Evolutionary conservation across 2,113 vertebrate species (phyloP).

Genomic region (Pantherophis guttatus): DNA sequence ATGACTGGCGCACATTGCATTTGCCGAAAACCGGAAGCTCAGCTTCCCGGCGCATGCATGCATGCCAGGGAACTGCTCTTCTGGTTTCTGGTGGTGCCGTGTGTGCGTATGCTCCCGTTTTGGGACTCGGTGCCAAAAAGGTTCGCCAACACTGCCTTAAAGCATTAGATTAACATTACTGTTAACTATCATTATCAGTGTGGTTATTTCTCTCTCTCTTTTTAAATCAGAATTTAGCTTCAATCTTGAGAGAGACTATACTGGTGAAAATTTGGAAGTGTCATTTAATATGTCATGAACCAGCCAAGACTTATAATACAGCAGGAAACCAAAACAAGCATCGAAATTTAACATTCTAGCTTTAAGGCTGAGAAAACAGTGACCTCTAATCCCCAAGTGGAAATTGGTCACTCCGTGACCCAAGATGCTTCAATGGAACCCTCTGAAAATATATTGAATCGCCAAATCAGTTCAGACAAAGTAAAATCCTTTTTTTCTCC

Average conservation of each 20-base stretch:
- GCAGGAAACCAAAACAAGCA: constrained; percentile 32
- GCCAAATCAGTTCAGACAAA: constrained; percentile 23
- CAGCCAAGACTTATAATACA: constrained; percentile 28
- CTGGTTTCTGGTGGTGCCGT: no score
- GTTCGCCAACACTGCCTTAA: neutral
- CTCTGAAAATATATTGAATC: neutral
- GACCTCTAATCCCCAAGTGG: constrained; percentile 36
- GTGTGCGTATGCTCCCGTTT: no score
- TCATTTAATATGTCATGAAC: constrained; percentile 47
- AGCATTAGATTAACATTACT: neutral
- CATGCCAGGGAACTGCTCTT: no score
- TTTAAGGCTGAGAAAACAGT: constrained; percentile 45
- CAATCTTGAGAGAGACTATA: constrained; percentile 50
- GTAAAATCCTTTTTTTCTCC: neutral
- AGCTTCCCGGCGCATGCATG: no score
- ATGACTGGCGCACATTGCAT: no score
- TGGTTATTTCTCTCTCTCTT: neutral
- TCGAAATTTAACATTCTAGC: constrained; percentile 47
- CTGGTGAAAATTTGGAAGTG: constrained; percentile 39
- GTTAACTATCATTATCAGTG: neutral
- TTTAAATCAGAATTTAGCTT: neutral
- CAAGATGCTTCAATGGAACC: neutral
- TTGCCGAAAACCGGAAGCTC: no score
- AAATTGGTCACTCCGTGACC: constrained; percentile 18
- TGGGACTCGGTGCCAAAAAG: no score